Evolutionary conservation across 2,113 vertebrate genomes (phyloP).

Genomic region (Ifrita kowaldi): DNA sequence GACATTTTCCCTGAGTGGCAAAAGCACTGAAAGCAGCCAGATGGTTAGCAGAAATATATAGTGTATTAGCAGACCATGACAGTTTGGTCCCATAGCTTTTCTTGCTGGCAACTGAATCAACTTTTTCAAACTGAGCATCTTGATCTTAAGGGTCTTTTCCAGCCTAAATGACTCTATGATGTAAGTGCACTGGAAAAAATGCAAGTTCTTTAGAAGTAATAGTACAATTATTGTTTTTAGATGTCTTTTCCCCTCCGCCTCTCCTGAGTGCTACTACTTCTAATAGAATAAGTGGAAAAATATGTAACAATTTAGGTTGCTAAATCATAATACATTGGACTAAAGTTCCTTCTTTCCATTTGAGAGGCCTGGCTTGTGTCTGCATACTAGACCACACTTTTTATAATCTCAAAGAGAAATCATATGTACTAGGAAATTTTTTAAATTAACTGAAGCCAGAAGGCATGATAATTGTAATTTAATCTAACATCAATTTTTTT

Average conservation of each 20-base stretch:
- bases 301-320: not conserved
- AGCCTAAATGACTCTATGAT: not conserved
- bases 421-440: not conserved
- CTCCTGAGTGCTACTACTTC: not conserved
- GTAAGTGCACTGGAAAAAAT: not conserved
- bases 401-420: not conserved
- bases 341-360: not conserved
- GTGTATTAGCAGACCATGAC: not conserved
- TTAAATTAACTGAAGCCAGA: not conserved
- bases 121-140: not conserved
- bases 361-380: not conserved
- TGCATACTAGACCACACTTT: not conserved
- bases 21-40: not conserved
- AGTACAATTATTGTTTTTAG: not conserved
- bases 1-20: not conserved
- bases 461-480: not conserved
- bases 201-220: not conserved
- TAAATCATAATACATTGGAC: not conserved
- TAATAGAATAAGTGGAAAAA: slow-evolving; percentile 26
- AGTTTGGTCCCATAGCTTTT: not conserved
- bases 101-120: not conserved
- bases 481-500: not conserved
- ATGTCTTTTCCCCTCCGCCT: not conserved
- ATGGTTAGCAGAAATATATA: not conserved
- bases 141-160: not conserved